Base-by-base conservation (phyloP, 2,113 vertebrate species). In the Oryzias celebensis region DNA sequence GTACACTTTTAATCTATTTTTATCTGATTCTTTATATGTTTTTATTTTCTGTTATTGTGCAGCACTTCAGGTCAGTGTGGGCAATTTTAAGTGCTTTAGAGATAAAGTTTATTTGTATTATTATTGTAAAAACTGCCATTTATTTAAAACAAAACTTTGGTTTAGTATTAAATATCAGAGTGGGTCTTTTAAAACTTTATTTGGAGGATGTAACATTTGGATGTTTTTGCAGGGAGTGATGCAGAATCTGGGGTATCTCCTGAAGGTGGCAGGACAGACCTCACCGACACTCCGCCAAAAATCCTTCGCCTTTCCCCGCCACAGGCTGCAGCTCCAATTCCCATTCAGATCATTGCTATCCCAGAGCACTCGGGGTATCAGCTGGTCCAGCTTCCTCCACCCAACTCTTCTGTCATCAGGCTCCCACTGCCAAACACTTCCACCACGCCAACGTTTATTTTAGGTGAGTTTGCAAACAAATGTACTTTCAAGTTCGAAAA, bases 261-360 rank as follows among this genome's bases (percentile, higher is more conserved):
- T 4, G 22, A 18, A 48, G 52, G 76, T 3, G 20, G 15, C 1
- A 5, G 12, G 0, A 15, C 28, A 0, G 10, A 20, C 7, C 15
- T 43, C 18, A 1, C 65, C 22, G 24, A 59, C 18, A 42, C 75
- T 41, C 60, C 59, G 20, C 52, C 65, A n/a, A 73, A 49, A 46
- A 54, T 75, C 48, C 7, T 84, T 6, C 69, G 48, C 7, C 1
- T 84, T 43, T 78, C 66, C 13, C 47, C 51, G 3, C 41, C 71
- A 20, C 53, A 52, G 5, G 14, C 58, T 28, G n/a, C 41, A 1
- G 7, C 58, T 23, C 23, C 58, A 4, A 62, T 73, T 49, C 71
- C 82, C 52, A 42, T 82, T 54, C 84, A 58, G 31, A 57, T 86
- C 10, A 62, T 85, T 57, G 52, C 82, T 16, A 62, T 83, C 54